phyloP scores from a whole-genome alignment of 2,888 invertebrate species.

The Nomada goodeniana region DNA sequence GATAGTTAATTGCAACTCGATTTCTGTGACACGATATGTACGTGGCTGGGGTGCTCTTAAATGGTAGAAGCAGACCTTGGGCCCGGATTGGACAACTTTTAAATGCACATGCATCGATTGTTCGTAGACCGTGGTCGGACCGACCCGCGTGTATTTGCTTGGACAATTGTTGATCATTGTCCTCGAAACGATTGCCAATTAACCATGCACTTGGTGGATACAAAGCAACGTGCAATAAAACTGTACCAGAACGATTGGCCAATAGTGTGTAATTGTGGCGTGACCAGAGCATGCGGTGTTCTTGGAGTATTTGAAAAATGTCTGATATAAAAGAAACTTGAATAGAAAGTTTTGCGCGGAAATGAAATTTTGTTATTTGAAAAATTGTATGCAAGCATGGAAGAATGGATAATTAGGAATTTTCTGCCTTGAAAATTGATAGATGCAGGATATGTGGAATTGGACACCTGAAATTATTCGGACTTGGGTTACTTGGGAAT shows the following conservation, averaged over 20 bases:
- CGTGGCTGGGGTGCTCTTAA: constrained; percentile 55
- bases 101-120: constrained; percentile 48
- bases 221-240: constrained; percentile 18
- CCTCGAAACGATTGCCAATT: constrained; percentile 25
- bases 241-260: neutral
- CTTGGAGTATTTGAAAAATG: neutral
- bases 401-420: neutral
- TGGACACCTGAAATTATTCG: neutral
- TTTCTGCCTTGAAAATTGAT: neutral
- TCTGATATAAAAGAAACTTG: neutral
- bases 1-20: constrained; percentile 69
- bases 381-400: neutral
- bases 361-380: neutral
- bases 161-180: constrained; percentile 35
- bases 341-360: neutral
- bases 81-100: constrained; percentile 61
- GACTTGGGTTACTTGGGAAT: neutral
- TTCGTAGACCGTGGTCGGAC: constrained; percentile 16
- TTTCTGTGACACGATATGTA: constrained; percentile 62
- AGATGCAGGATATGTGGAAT: too few species aligned
- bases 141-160: neutral
- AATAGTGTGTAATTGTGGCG: neutral
- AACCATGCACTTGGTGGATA: constrained; percentile 20
- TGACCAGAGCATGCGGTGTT: neutral
- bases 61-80: constrained; percentile 71